These are phyloP conservation scores for Panthera uncia DNA, from an alignment of 2,113 vertebrate genomes.

Conservation along the genomic window DNA sequence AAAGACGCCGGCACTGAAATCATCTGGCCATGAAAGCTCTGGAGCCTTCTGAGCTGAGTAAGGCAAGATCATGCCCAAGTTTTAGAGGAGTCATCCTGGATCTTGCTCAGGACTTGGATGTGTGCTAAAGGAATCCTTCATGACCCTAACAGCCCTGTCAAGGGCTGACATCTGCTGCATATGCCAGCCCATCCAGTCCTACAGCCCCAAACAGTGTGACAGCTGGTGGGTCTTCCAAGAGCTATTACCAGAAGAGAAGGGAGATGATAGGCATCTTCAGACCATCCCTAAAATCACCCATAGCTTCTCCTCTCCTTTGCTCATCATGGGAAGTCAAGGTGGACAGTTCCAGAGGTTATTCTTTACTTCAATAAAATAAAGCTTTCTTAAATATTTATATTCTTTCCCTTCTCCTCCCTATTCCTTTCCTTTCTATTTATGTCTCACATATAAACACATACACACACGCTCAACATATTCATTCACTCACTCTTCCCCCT, in stretches of 20 bases:
- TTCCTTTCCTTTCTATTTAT: neutral
- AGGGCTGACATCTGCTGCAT: neutral
- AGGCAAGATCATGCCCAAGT: neutral
- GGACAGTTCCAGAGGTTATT: neutral
- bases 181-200: rapidly evolving
- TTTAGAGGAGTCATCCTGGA: neutral
- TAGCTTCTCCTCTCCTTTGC: neutral
- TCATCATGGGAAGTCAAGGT: neutral
- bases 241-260: neutral
- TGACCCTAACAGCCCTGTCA: neutral
- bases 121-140: neutral
- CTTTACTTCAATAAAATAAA: neutral
- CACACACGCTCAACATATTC: neutral
- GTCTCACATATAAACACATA: neutral
- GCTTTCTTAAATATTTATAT: neutral
- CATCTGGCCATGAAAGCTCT: neutral
- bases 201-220: neutral
- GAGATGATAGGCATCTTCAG: neutral
- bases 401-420: neutral
- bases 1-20: neutral
- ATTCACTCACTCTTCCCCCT: neutral
- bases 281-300: neutral
- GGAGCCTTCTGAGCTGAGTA: neutral
- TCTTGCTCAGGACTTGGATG: neutral
- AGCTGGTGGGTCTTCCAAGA: neutral